Evolutionary conservation across 2,888 invertebrate genomes (phyloP).

Genomic region (Saturnia japonica): DNA sequence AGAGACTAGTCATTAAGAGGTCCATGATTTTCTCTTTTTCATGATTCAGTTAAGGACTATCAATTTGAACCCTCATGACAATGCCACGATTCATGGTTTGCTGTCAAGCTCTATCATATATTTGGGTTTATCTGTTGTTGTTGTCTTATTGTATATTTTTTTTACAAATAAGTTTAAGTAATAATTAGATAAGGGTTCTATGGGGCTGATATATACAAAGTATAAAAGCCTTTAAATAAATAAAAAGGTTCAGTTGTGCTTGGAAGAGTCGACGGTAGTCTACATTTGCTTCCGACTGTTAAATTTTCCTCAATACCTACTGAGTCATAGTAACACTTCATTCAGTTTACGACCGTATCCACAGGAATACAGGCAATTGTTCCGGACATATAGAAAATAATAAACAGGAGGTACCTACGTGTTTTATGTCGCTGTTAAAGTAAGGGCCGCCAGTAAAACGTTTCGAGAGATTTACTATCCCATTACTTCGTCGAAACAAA

Average conservation of each 20-base stretch:
- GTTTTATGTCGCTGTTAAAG: conserved; percentile 13
- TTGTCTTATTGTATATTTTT: too few relatives aligned
- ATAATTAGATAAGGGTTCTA: too few relatives aligned
- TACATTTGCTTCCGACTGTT: not conserved
- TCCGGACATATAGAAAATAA: conserved; percentile 11
- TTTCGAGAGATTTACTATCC: conserved; percentile 14
- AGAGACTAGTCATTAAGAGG: too few relatives aligned
- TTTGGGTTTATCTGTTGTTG: too few relatives aligned
- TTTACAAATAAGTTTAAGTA: too few relatives aligned
- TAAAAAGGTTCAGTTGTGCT: not conserved
- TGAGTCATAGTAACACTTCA: not conserved
- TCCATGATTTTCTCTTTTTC: too few relatives aligned
- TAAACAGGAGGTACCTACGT: conserved; percentile 11
- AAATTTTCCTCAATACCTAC: not conserved
- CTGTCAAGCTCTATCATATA: too few relatives aligned
- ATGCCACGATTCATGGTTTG: too few relatives aligned
- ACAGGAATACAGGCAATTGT: conserved; percentile 9
- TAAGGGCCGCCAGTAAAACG: conserved; percentile 16
- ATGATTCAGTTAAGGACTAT: too few relatives aligned
- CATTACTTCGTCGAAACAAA: conserved; percentile 14
- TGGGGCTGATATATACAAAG: too few relatives aligned
- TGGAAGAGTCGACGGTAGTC: not conserved
- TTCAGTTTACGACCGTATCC: not conserved
- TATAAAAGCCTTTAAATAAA: too few relatives aligned
- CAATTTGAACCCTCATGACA: too few relatives aligned